Evolutionary conservation across 2,888 invertebrate species (phyloP).

Genomic region (Ellobium chinense): DNA sequence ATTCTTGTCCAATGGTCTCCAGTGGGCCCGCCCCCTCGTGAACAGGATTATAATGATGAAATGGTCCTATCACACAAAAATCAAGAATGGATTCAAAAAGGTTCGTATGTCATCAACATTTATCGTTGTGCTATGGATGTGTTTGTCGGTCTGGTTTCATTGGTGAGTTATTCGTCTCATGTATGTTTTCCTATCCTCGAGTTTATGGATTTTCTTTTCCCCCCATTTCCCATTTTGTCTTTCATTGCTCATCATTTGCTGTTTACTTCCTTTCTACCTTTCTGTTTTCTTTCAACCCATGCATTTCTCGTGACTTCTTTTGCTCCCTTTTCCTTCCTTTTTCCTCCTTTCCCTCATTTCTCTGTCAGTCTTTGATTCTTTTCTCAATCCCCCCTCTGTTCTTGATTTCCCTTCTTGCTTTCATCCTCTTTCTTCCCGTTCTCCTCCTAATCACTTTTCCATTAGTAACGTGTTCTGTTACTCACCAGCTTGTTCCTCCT

Average conservation of each 20-base stretch:
- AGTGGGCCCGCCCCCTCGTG: not conserved
- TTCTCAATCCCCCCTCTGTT: not conserved
- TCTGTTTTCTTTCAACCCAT: not conserved
- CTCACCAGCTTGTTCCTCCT: too few relatives aligned
- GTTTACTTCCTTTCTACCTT: conserved; percentile 23
- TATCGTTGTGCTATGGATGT: not conserved
- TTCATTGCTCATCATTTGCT: not conserved
- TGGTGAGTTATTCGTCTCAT: not conserved
- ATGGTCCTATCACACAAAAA: conserved; percentile 47
- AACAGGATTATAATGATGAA: conserved; percentile 49
- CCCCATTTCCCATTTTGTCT: not conserved
- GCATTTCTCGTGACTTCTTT: not conserved
- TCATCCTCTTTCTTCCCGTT: not conserved
- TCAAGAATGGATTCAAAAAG: conserved; percentile 36
- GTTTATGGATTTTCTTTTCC: not conserved
- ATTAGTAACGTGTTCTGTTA: too few relatives aligned
- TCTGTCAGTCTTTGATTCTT: not conserved
- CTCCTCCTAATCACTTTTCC: not conserved
- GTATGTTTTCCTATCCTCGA: not conserved
- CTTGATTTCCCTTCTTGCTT: not conserved
- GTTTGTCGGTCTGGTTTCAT: too few relatives aligned
- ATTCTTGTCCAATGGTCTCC: conserved; percentile 1
- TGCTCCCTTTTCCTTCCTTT: not conserved
- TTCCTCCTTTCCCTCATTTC: not conserved
- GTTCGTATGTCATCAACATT: not conserved